Base-by-base conservation (phyloP, 2,888 invertebrate genomes). In the Scaeva pyrastri region DNA sequence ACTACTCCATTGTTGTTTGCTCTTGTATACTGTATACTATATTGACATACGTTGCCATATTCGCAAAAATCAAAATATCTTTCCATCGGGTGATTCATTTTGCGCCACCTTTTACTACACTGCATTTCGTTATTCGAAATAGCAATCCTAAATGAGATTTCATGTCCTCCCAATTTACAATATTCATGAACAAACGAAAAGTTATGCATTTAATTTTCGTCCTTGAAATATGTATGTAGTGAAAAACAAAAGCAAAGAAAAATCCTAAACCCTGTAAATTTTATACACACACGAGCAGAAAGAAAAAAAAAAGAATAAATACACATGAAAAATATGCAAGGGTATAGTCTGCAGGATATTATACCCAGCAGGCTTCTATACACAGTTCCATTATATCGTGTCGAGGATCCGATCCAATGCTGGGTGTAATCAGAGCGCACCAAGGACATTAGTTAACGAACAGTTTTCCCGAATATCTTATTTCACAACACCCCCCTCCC, bases 161-260 rank as follows among this genome's bases (percentile, higher is more conserved):
- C 72, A 76, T 71, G 77, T 71, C 73, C 77, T 78, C 19, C 68
- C 58, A 77, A 73, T 86, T 86, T 86, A 74, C 74, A 86, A 77
- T 68, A 68, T 86, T 77, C 77, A 78, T 71, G 55, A 39, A 66
- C 58, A 76, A 76, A 72, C 56, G 39, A 66, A 72, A 81, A 73
- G 50, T 82, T 74, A 77, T 77, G 77, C 81, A 77, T 77, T 77
- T 82, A 82, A 77, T 82, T 73, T 86, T 74, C 41, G 82, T 77
- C 85, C 85, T 85, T 81, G 73, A 72, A 76, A 68, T 50, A 52
- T 52, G 68, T 58, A 19, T 26, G 48, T 43, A 26, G 26, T 11
- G 50, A 60, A 41, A 19, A 60, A 11, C 26, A 50, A 62, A 31
- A 31, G 31, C 2, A 31, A 71, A 71, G 55, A 55, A 55, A 41